These are phyloP conservation scores for Smittia sp. DNA, from an alignment of 2,888 invertebrate species.

Conservation along the genomic window DNA sequence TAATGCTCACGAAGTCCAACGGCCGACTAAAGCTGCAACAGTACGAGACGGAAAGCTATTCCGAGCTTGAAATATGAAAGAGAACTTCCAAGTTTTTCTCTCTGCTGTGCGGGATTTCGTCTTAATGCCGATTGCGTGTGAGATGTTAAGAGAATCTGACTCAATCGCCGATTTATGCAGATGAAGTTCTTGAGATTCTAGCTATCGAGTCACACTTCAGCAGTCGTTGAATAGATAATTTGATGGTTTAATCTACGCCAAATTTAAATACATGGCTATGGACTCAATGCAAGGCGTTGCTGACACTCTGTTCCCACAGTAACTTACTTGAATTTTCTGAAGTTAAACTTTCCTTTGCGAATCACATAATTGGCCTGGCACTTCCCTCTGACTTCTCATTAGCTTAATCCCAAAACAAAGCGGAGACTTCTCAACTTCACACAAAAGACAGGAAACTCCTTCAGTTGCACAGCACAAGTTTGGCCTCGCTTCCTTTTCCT, in stretches of 20 bases:
- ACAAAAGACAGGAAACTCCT: slow-evolving; percentile 22
- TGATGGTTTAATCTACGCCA: neutral
- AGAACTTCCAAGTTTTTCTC: slow-evolving; percentile 21
- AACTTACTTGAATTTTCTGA: neutral
- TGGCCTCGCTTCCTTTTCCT: neutral
- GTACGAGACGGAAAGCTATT: slow-evolving; percentile 5
- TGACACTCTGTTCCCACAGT: neutral
- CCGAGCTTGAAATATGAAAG: slow-evolving; percentile 24
- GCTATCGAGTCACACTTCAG: neutral
- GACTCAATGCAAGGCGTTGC: too few species aligned
- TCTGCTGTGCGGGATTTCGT: neutral
- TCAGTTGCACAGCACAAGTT: neutral
- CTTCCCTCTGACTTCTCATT: slow-evolving; percentile 13
- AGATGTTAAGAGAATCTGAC: neutral
- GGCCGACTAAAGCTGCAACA: slow-evolving; percentile 6
- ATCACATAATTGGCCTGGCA: slow-evolving; percentile 37
- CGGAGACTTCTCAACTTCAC: neutral
- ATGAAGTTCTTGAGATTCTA: neutral
- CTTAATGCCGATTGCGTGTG: slow-evolving; percentile 5
- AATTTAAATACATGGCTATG: neutral
- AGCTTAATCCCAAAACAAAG: neutral
- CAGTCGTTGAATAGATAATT: neutral
- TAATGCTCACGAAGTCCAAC: neutral
- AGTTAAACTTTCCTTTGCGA: neutral
- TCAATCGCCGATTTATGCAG: neutral